phyloP scores from a whole-genome alignment of 2,797 vertebrate species.

The Chloroceryle amazona region DNA sequence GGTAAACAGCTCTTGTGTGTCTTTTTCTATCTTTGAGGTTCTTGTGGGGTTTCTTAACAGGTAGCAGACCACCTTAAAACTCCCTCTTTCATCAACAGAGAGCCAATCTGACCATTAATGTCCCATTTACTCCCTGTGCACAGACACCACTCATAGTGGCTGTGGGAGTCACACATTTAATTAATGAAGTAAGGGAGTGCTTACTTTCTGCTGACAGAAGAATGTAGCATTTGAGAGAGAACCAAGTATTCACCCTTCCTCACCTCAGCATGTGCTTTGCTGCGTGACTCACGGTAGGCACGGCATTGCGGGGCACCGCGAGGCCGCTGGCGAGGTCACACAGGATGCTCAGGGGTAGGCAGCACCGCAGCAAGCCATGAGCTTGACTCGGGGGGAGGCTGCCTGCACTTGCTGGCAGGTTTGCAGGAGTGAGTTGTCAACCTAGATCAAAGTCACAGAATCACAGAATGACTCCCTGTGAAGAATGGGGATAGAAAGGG shows the following conservation, averaged over 20 bases:
- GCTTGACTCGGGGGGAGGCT: accelerated
- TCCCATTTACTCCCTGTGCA: background rate
- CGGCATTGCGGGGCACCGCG: accelerated
- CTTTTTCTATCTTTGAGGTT: background rate
- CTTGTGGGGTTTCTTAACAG: background rate
- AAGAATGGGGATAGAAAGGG: background rate
- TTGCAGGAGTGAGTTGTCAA: background rate
- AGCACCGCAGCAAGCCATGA: accelerated
- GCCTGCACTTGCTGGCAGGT: background rate
- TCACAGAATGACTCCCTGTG: background rate
- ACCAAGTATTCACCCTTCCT: background rate
- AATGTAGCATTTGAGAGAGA: background rate
- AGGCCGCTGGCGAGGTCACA: accelerated
- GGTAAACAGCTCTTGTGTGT: background rate
- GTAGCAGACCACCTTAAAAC: background rate
- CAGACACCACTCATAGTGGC: background rate
- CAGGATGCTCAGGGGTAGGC: background rate
- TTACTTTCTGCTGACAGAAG: background rate
- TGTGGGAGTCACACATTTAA: background rate
- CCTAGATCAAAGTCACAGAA: background rate
- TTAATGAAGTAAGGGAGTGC: background rate
- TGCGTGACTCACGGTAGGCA: accelerated
- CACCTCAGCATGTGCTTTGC: background rate
- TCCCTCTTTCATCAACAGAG: background rate
- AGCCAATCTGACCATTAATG: background rate